Base-by-base conservation (phyloP, 2,113 vertebrate species). In the Podarcis raffonei region DNA sequence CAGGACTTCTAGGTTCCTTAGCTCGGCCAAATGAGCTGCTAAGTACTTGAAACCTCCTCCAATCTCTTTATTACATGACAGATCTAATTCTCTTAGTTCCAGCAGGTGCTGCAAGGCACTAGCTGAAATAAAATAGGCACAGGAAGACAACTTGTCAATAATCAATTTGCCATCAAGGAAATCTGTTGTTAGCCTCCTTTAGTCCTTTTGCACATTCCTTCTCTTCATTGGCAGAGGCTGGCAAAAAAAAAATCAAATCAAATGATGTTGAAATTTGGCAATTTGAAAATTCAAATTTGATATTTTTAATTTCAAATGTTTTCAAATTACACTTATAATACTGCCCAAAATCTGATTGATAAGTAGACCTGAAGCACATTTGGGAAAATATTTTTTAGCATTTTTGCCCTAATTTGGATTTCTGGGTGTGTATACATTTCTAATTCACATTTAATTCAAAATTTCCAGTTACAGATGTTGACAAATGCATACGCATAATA, bases 31-130 rank as follows among this genome's bases (percentile, higher is more conserved):
- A 92, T 96, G 95, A 79, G 90, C 89, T 53, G 94, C 65, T 15
- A 95, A 89, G 4, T 84, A 95, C 74, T 94, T 84, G 93, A 98
- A 97, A 30, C 97, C 97, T 91, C 98, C 97, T 1, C 96, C 91
- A 80, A 97, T 92, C 18, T 94, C 94, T 92, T 96, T 98, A 95
- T 99, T 99, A 91, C 97, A 97, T 0, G 98, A 99, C 65, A 98
- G 89, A 77, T 98, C 97, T 92, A 99, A 81, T 86, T 95, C 96
- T 84, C 96, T 96, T 83, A 99, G 65, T 2, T 96, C 94, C 6
- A 94, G 62, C 87, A 98, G 95, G 85, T 94, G 90, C 83, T 93
- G 93, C 57, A 99, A 96, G 39, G 97, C 94, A 86, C 86, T 48
- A 48, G 97, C 98, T 99, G 91, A 79, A 95, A 93, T 16, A 32